These are phyloP conservation scores for Sebastes iracundus DNA, from an alignment of 2,797 vertebrate genomes.

Conservation along the genomic window DNA sequence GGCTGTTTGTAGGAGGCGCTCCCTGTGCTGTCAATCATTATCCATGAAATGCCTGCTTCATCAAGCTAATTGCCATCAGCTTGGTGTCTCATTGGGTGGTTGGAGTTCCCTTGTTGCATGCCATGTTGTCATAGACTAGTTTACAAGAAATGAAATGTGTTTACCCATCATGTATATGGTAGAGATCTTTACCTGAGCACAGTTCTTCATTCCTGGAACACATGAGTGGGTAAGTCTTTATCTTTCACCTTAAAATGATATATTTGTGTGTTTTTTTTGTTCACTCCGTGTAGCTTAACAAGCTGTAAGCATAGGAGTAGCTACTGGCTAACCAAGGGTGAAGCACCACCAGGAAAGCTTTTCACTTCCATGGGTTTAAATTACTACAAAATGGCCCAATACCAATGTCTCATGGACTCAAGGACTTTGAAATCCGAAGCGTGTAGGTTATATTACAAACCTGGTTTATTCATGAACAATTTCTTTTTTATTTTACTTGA, in stretches of 20 bases:
- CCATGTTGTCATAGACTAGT: too few species aligned
- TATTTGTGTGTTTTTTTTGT: not conserved
- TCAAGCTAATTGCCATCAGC: not conserved
- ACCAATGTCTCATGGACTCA: accelerated
- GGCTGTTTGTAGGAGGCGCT: not conserved
- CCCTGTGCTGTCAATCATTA: too few species aligned
- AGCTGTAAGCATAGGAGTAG: not conserved
- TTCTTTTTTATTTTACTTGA: too few species aligned
- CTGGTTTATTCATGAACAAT: too few species aligned
- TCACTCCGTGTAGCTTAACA: not conserved
- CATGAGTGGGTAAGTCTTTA: not conserved
- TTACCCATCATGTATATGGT: too few species aligned
- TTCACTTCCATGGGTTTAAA: too few species aligned
- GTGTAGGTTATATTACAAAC: too few species aligned
- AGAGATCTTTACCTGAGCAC: not conserved
- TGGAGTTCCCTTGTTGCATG: too few species aligned
- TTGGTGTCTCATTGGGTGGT: not conserved
- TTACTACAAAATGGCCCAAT: accelerated
- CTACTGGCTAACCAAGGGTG: accelerated
- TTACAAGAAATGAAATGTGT: too few species aligned
- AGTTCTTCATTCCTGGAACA: not conserved
- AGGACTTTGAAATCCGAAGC: too few species aligned
- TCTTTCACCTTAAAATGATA: not conserved
- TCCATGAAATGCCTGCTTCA: too few species aligned
- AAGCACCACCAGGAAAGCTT: not conserved